phyloP scores from a whole-genome alignment of 2,888 invertebrate species.

The Campoplex nolae region DNA sequence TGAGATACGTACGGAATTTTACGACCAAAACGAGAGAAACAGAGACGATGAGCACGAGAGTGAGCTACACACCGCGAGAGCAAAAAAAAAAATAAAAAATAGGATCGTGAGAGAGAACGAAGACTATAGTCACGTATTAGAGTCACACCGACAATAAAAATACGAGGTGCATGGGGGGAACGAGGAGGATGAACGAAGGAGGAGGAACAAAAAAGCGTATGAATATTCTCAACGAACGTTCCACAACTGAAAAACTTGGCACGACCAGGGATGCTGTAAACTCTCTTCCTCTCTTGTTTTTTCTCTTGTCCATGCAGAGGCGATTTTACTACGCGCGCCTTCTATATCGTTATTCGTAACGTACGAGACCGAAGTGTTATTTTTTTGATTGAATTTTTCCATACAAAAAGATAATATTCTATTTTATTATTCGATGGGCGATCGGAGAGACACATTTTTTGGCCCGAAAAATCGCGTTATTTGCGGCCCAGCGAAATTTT shows the following conservation, averaged over 20 bases:
- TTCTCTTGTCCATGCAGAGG: slow-evolving; percentile 11
- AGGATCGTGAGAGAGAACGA: not conserved
- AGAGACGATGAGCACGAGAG: not conserved
- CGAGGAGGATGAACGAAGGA: not conserved
- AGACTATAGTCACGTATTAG: slow-evolving; percentile 23
- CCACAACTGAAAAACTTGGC: slow-evolving; percentile 52
- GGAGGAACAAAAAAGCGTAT: slow-evolving; percentile 31
- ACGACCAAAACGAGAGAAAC: slow-evolving; percentile 36
- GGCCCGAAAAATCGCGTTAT: not conserved
- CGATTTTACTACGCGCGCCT: slow-evolving; percentile 5
- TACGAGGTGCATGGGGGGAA: not conserved
- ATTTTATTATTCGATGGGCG: not conserved
- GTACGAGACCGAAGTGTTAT: not conserved
- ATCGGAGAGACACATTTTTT: not conserved
- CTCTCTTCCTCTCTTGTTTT: slow-evolving; percentile 5
- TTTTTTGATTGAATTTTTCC: slow-evolving; percentile 1
- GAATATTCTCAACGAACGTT: slow-evolving; percentile 41
- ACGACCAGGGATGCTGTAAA: slow-evolving; percentile 18
- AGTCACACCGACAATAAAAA: slow-evolving; percentile 39
- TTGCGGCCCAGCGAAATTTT: not conserved
- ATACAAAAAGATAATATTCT: slow-evolving; percentile 11
- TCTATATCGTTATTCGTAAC: slow-evolving; percentile 42
- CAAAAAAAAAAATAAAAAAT: not conserved
- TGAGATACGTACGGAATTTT: slow-evolving; percentile 40
- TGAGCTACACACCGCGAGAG: not conserved